phyloP scores from a whole-genome alignment of 2,113 vertebrate genomes.

The Ochotona princeps region DNA sequence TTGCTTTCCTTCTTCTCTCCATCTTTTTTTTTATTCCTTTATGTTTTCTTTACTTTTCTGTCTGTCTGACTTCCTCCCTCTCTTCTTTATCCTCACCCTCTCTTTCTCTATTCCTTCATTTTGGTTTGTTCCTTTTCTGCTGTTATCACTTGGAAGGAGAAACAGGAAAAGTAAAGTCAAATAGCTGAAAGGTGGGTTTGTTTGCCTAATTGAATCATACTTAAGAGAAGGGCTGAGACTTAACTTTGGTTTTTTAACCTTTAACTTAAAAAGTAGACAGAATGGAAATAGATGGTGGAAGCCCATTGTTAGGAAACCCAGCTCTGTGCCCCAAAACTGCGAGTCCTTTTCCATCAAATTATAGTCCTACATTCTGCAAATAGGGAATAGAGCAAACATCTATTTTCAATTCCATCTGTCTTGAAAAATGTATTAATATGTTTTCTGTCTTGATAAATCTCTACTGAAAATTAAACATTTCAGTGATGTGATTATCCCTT shows the following conservation, averaged over 20 bases:
- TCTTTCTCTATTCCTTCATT: fast-evolving
- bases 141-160: background rate
- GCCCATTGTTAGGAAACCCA: background rate
- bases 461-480: background rate
- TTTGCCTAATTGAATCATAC: background rate
- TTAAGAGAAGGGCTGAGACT: background rate
- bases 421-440: background rate
- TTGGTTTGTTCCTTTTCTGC: background rate
- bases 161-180: background rate
- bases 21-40: too few species aligned
- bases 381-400: background rate
- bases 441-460: slow-evolving; percentile 6
- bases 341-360: background rate
- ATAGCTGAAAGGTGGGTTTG: background rate
- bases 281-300: background rate
- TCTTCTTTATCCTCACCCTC: background rate
- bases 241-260: slow-evolving; percentile 22
- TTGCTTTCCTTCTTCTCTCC: background rate
- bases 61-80: background rate
- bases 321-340: background rate
- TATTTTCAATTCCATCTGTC: background rate
- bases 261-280: slow-evolving; percentile 29
- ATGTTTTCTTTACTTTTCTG: fast-evolving
- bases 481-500: background rate
- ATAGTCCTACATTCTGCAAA: background rate